A percentile compares a stretch with the other conserved stretches of the same genome.
Conservation (phyloP, 2,888 invertebrate species). For the Bursaphelenchus okinawaensis region DNA sequence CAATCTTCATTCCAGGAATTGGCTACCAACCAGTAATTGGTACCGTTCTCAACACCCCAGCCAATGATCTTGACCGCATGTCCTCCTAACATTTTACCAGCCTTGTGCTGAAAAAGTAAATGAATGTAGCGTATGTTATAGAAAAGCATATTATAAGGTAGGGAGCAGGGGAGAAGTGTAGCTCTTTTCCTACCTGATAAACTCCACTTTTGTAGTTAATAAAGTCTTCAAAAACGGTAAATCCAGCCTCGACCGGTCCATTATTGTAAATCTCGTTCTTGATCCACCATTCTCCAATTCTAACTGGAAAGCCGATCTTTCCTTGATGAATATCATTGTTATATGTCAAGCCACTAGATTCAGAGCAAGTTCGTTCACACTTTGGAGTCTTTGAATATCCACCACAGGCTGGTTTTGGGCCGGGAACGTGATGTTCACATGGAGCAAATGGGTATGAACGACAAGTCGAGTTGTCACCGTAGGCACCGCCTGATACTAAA, state of each 20-base stretch:
- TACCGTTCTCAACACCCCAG: conserved; percentile 72
- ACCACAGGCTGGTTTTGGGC: background rate
- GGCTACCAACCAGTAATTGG: conserved; percentile 79
- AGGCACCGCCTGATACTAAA: conserved; percentile 78
- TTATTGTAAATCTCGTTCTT: conserved; percentile 7
- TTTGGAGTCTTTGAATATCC: background rate
- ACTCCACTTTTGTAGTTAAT: conserved; percentile 2
- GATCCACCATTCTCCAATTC: background rate
- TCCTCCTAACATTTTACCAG: conserved; percentile 69
- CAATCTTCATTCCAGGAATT: conserved; percentile 76
- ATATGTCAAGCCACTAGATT: background rate
- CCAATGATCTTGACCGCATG: conserved; percentile 80
- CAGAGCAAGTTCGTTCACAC: background rate
- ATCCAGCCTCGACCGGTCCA: conserved; percentile 8
- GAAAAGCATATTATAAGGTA: too few species aligned
- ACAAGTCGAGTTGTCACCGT: conserved; percentile 66
- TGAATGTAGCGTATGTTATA: background rate
- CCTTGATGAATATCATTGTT: background rate
- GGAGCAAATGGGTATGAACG: conserved; percentile 77
- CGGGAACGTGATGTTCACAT: conserved; percentile 69
- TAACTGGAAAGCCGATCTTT: background rate
- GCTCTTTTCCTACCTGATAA: conserved; percentile 8
- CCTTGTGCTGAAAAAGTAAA: conserved; percentile 67
- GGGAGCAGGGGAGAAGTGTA: too few species aligned
- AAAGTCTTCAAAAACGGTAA: conserved; percentile 2